A percentile compares a stretch with the other conserved stretches of the same genome.
Conservation (phyloP, 64 coral and sea anemone genomes). For the Porites lutea region DNA sequence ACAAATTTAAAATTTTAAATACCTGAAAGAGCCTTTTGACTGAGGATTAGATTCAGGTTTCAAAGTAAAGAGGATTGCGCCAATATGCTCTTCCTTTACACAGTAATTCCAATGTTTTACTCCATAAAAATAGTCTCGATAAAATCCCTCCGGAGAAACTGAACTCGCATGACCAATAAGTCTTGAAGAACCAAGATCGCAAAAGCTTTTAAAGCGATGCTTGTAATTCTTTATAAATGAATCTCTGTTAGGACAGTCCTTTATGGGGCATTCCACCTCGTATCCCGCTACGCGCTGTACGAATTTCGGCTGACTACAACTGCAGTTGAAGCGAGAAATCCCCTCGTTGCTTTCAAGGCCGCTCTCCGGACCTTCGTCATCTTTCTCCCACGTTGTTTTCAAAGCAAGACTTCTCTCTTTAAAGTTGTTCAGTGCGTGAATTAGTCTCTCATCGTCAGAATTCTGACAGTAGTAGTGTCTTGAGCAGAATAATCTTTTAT, state of each 20-base stretch:
- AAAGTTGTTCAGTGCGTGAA: constrained; percentile 61
- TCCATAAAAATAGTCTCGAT: constrained; percentile 83
- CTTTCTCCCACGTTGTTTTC: constrained; percentile 14
- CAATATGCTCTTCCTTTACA: constrained; percentile 69
- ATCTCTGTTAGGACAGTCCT: constrained; percentile 52
- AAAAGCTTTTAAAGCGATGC: constrained; percentile 65
- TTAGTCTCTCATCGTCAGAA: constrained; percentile 20
- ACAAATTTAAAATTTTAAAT: not conserved
- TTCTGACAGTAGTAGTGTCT: constrained; percentile 31
- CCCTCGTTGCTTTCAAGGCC: not conserved
- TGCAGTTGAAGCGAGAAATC: not conserved
- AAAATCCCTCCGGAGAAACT: constrained; percentile 77
- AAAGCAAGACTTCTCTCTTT: constrained; percentile 33
- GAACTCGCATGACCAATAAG: not conserved
- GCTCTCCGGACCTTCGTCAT: not conserved
- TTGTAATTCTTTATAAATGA: constrained; percentile 40
- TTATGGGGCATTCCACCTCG: constrained; percentile 76
- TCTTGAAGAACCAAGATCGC: constrained; percentile 59
- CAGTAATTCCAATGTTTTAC: constrained; percentile 92
- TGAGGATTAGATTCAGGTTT: constrained; percentile 84
- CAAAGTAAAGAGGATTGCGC: constrained; percentile 66
- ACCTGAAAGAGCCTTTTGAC: constrained; percentile 79
- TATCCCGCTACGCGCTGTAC: constrained; percentile 47
- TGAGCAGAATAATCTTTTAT: constrained; percentile 52
- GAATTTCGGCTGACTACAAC: not conserved